A percentile compares a stretch with the other conserved stretches of the same genome.
Evolutionary conservation across 2,797 vertebrate genomes (phyloP).

Genomic region (Spea hammondii): DNA sequence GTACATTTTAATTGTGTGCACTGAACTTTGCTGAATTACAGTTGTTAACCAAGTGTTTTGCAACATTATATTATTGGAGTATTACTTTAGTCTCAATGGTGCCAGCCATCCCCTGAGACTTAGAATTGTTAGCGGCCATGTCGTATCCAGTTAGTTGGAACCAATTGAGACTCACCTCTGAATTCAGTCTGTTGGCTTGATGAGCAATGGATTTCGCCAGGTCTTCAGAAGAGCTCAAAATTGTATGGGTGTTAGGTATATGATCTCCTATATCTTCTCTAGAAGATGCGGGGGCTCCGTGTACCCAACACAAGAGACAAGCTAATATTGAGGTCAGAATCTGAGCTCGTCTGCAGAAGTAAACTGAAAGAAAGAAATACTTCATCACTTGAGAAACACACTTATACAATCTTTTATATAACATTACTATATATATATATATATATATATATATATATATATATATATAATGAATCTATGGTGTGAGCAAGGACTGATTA

Average conservation of each 20-base stretch:
- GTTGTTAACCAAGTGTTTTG: no score
- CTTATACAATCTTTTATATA: no score
- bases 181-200: slow-evolving; percentile 49
- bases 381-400: neutral
- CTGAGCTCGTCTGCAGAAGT: neutral
- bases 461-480: neutral
- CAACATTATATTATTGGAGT: no score
- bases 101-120: neutral
- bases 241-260: neutral
- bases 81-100: neutral
- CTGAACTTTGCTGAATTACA: no score
- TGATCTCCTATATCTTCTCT: slow-evolving; percentile 53
- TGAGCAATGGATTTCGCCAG: slow-evolving; percentile 51
- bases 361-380: neutral
- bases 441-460: neutral
- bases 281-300: slow-evolving; percentile 45
- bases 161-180: slow-evolving; percentile 61
- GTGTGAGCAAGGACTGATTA: no score
- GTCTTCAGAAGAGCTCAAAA: neutral
- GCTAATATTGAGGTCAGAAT: neutral
- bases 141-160: neutral
- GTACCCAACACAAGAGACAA: slow-evolving; percentile 2
- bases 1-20: no score
- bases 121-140: neutral
- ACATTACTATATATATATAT: neutral